phyloP scores from a whole-genome alignment of 2,113 vertebrate genomes.

The Macroglossus sobrinus region DNA sequence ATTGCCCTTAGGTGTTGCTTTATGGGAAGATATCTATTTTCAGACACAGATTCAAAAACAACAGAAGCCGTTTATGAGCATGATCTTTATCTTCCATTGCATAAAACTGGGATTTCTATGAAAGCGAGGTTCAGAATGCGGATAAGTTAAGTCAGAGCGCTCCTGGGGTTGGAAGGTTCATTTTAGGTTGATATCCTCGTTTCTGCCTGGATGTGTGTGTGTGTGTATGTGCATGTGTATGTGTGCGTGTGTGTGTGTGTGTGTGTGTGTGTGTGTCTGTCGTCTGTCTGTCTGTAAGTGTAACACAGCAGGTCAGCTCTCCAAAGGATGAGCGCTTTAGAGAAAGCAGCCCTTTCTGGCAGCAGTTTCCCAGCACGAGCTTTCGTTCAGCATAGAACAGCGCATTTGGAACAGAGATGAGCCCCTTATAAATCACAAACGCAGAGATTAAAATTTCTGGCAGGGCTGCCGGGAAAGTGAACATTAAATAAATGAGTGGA shows the following conservation, averaged over 20 bases:
- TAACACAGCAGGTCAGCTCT: neutral
- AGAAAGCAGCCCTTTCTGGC: neutral
- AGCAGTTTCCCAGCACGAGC: neutral
- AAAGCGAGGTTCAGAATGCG: neutral
- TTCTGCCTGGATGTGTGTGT: neutral
- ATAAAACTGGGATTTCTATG: neutral
- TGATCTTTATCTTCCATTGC: neutral
- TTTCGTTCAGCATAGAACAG: neutral
- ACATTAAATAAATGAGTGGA: slow-evolving; percentile 44
- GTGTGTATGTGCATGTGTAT: neutral
- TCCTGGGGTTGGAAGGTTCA: neutral
- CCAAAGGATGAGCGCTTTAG: neutral
- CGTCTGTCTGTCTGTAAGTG: neutral
- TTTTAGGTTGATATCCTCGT: neutral
- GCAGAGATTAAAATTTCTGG: slow-evolving; percentile 40
- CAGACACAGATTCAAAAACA: slow-evolving; percentile 41
- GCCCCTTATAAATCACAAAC: slow-evolving; percentile 28
- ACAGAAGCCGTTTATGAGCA: neutral
- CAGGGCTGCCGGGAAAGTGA: neutral
- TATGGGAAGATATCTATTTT: slow-evolving; percentile 23
- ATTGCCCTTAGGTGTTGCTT: neutral
- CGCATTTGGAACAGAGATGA: slow-evolving; percentile 52
- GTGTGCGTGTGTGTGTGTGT: neutral
- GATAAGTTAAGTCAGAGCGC: neutral
- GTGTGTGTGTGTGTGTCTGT: neutral